Evolutionary conservation across 1,140 invertebrate genomes (phyloP), one percentile per base, ranked within the genome.

Genomic region (Planococcus citri): DNA sequence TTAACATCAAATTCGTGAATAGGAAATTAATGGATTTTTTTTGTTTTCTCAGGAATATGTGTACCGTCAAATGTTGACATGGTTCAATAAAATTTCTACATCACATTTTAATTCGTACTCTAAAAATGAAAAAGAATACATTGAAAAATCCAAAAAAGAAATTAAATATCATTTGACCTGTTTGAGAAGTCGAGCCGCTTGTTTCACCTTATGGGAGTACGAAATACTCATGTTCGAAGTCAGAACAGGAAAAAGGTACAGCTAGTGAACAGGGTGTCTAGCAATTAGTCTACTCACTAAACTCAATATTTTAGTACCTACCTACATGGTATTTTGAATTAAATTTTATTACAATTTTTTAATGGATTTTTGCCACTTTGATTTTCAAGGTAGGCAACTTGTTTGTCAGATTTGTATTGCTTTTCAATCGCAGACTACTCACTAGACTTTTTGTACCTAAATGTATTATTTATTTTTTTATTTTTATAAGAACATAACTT

Each of bases 141-240:
- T 64, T 24, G 22, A 64, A 24, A 22, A 64, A 17, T 25, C 6
- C 2, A 64, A 25, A 24, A 64, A 64, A 27, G 22, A 22, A 64
- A 64, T 64, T 12, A 64, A 64, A 27, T 64, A 64, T 20, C 20
- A 12, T 14, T 14, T 64, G 9, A 25, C 10, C 20, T 64, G 60
- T 25, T 25, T 64, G 22, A 64, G 25, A 25, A 64, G 24, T 25
- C 12, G 22, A 64, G 21, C 60, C 3, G 3, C 60, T 24, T 64
- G 60, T 25, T 64, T 64, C 25, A 64, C 60, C 3, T 64, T 64
- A 24, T 64, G 21, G 21, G 60, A 64, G 24, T 64, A 64, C 17
- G 60, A 64, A 64, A 64, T 27, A 1, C 60, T 64, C 24, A 64
- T 64, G 25, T 27, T 17, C 22, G 60, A 64, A 27, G 60, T 27